These are phyloP conservation scores for Drosophila melanosoma DNA, from an alignment of 2,888 invertebrate species.

Conservation along the genomic window DNA sequence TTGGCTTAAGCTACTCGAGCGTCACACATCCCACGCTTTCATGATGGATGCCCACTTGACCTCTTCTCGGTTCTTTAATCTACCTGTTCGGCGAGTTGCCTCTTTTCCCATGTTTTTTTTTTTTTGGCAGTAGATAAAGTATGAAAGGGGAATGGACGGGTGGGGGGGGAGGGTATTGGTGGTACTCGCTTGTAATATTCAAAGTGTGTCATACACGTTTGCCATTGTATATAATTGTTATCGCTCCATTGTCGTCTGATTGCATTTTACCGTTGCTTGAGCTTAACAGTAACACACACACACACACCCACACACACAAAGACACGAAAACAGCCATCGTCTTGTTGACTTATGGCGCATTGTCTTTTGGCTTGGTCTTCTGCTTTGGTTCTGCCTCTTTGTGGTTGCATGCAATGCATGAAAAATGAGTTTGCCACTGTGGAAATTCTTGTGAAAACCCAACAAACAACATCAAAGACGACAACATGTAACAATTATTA, in stretches of 20 bases:
- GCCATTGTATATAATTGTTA: slow-evolving; percentile 32
- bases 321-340: slow-evolving; percentile 3
- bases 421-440: slow-evolving; percentile 46
- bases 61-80: slow-evolving; percentile 22
- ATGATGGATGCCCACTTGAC: slow-evolving; percentile 16
- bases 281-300: background rate
- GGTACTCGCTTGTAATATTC: slow-evolving; percentile 18
- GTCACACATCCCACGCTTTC: slow-evolving; percentile 35
- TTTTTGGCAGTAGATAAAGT: slow-evolving; percentile 6
- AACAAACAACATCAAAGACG: slow-evolving; percentile 10
- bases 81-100: slow-evolving; percentile 1
- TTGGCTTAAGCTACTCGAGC: background rate
- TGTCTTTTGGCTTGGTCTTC: slow-evolving; percentile 35
- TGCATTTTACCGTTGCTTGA: slow-evolving; percentile 53
- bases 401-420: slow-evolving; percentile 49
- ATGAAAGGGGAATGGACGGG: too few species aligned
- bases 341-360: slow-evolving; percentile 53
- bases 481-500: slow-evolving; percentile 16
- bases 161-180: background rate
- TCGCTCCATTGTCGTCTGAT: slow-evolving; percentile 17
- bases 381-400: background rate
- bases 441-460: slow-evolving; percentile 61
- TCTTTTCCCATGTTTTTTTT: background rate
- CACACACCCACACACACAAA: background rate
- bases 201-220: slow-evolving; percentile 39